A percentile compares a stretch with the other conserved stretches of the same genome.
phyloP scores from a whole-genome alignment of 1,140 invertebrate species.

The Wasmannia auropunctata region DNA sequence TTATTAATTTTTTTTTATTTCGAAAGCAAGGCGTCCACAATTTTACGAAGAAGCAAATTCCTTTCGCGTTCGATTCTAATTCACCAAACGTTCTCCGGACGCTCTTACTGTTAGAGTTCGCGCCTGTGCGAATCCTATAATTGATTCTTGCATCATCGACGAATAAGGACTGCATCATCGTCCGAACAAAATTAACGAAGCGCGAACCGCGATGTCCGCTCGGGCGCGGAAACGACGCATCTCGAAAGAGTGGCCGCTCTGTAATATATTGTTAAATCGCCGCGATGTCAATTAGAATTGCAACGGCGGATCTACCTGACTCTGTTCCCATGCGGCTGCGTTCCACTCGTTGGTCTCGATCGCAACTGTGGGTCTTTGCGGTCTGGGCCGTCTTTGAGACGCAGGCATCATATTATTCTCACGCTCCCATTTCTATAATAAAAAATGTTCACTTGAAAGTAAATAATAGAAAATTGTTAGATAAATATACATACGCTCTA shows the following conservation, averaged over 20 bases:
- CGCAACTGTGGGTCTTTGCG: conserved; percentile 86
- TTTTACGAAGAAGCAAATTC: background rate
- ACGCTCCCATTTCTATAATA: conserved; percentile 88
- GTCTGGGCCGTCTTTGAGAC: conserved; percentile 85
- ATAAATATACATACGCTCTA: background rate
- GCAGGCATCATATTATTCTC: conserved; percentile 88
- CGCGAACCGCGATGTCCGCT: background rate
- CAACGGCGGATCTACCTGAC: conserved; percentile 83
- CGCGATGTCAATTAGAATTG: background rate
- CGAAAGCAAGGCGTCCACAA: background rate
- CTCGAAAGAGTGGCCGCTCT: background rate
- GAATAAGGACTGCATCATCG: background rate
- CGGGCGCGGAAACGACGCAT: background rate
- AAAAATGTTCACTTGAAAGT: background rate
- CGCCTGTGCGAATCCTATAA: background rate
- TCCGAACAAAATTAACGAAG: conserved; percentile 19
- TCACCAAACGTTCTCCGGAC: background rate
- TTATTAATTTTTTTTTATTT: background rate
- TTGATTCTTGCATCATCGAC: conserved; percentile 37
- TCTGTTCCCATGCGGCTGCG: conserved; percentile 86
- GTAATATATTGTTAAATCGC: background rate
- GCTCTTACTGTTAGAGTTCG: background rate
- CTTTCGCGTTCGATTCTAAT: background rate
- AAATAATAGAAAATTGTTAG: background rate
- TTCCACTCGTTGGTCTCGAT: conserved; percentile 86